Evolutionary conservation across 2,888 invertebrate species (phyloP).

Genomic region (Cheilosia vulpina): DNA sequence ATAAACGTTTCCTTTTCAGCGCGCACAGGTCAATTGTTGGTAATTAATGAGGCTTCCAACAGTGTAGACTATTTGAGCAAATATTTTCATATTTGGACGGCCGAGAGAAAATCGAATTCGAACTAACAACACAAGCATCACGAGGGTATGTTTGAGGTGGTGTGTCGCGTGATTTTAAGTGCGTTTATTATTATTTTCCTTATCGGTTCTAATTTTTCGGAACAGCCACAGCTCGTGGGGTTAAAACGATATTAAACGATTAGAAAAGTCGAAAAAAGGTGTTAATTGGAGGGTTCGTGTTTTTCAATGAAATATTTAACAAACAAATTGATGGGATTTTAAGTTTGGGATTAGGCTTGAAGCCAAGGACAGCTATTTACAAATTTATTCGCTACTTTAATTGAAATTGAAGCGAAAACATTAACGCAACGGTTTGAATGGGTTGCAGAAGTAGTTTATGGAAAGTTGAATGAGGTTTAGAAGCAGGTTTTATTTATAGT

Average conservation of each 20-base stretch:
- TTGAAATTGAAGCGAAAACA: too few relatives aligned
- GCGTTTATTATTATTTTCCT: conserved; percentile 12
- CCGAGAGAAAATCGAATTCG: conserved; percentile 18
- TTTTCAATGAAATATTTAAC: too few relatives aligned
- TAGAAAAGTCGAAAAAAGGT: too few relatives aligned
- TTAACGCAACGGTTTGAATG: too few relatives aligned
- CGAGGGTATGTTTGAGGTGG: conserved; percentile 19
- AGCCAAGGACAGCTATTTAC: too few relatives aligned
- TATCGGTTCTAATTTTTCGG: conserved; percentile 17
- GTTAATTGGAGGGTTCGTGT: too few relatives aligned
- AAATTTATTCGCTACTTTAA: too few relatives aligned
- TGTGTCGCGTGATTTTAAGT: conserved; percentile 54
- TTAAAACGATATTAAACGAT: conserved; percentile 21
- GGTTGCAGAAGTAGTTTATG: too few relatives aligned
- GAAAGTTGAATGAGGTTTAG: too few relatives aligned
- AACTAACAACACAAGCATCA: conserved; percentile 26
- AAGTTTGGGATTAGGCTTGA: too few relatives aligned
- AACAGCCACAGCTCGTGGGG: background rate
- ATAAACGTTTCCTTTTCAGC: conserved; percentile 49
- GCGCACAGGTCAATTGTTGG: conserved; percentile 45
- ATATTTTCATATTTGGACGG: background rate
- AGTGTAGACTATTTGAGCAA: conserved; percentile 6
- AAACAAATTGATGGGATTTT: too few relatives aligned
- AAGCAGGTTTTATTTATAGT: too few relatives aligned
- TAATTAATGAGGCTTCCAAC: conserved; percentile 56